These are phyloP conservation scores for cat (Felis catus) DNA, from an alignment of 2,113 vertebrate genomes.

Conservation along the genomic window DNA sequence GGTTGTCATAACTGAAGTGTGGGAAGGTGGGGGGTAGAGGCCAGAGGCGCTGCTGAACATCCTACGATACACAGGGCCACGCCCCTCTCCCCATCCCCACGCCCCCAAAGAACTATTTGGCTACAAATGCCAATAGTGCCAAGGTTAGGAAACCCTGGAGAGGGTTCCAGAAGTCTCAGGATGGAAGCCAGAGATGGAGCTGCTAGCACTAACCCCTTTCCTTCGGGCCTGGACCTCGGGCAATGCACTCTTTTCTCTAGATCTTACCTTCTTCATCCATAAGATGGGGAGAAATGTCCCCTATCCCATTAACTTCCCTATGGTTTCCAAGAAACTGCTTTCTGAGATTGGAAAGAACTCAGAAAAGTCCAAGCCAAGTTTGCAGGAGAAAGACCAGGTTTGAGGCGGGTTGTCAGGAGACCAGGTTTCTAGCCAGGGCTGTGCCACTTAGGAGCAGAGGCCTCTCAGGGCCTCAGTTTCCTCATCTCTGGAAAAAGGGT, in stretches of 20 bases:
- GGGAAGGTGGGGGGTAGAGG: neutral
- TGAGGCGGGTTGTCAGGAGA: neutral
- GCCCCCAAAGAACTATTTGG: neutral
- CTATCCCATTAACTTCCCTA: neutral
- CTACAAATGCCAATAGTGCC: neutral
- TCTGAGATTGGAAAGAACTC: neutral
- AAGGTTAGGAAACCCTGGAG: neutral
- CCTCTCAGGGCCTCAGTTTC: neutral
- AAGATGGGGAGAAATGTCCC: rapidly evolving
- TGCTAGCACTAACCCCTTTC: neutral
- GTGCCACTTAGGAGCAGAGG: neutral
- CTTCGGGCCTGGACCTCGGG: neutral
- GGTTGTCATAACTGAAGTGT: neutral
- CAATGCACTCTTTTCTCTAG: neutral
- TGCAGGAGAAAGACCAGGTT: neutral
- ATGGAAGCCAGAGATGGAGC: neutral
- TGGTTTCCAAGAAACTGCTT: neutral
- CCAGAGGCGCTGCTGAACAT: too few species aligned
- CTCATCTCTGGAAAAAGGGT: neutral
- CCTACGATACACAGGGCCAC: rapidly evolving
- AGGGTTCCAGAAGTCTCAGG: rapidly evolving
- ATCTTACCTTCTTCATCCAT: neutral
- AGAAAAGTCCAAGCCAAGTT: neutral
- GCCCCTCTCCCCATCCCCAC: rapidly evolving
- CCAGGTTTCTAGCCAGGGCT: neutral